Evolutionary conservation across 2,797 vertebrate genomes (phyloP).

Genomic region (Acestrorhynchus altus): DNA sequence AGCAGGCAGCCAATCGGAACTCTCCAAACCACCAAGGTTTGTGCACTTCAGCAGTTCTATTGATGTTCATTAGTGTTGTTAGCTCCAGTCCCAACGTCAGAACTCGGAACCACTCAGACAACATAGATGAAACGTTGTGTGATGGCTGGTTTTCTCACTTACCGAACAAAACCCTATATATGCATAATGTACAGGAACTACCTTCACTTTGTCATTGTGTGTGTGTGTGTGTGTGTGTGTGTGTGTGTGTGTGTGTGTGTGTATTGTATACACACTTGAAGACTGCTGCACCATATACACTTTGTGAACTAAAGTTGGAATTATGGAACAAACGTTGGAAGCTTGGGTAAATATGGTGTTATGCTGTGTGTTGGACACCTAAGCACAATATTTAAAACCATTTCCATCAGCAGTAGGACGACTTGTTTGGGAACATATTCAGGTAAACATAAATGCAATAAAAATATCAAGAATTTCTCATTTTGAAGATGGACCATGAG

Average conservation of each 20-base stretch:
- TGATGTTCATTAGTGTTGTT: neutral
- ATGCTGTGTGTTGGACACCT: no score
- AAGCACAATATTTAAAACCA: no score
- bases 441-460: no score
- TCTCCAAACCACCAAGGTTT: conserved; percentile 88
- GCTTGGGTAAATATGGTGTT: no score
- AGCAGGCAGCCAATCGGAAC: conserved; percentile 78
- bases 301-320: no score
- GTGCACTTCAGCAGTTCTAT: conserved; percentile 45
- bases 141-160: neutral
- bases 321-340: no score
- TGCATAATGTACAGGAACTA: neutral
- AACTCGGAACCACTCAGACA: neutral
- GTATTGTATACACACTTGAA: neutral
- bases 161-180: no score
- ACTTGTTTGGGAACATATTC: no score
- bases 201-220: neutral
- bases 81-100: neutral
- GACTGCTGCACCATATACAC: conserved; percentile 1
- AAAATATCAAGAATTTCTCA: no score
- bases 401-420: no score
- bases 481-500: no score
- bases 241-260: conserved; percentile 16
- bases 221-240: conserved; percentile 21
- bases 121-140: neutral